These are phyloP conservation scores for Liopterus haemorrhoidalis DNA, from an alignment of 2,888 invertebrate species.

Conservation along the genomic window DNA sequence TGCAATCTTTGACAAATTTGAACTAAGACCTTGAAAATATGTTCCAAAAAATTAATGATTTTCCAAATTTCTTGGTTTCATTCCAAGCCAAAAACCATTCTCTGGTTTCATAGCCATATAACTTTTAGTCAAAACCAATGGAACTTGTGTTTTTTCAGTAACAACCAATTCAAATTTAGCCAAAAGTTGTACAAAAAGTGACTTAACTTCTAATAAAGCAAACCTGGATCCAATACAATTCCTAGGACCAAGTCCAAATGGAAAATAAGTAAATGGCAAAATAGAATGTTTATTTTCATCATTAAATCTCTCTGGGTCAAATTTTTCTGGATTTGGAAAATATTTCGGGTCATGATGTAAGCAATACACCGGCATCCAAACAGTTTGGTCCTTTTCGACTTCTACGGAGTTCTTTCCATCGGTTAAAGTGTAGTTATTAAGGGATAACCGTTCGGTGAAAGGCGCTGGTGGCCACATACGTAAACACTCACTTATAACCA, in stretches of 20 bases:
- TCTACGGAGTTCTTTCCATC: slow-evolving; percentile 32
- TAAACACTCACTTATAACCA: slow-evolving; percentile 43
- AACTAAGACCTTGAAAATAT: too few species aligned
- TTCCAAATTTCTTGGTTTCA: slow-evolving; percentile 31
- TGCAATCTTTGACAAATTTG: too few species aligned
- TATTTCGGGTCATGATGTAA: slow-evolving; percentile 17
- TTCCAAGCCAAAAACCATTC: slow-evolving; percentile 35
- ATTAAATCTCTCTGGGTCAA: slow-evolving; percentile 4
- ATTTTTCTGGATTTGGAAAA: slow-evolving; percentile 3
- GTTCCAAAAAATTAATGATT: too few species aligned
- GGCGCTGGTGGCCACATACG: slow-evolving; percentile 48
- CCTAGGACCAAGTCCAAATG: slow-evolving; percentile 25
- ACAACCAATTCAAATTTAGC: slow-evolving; percentile 35
- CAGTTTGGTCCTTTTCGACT: background rate
- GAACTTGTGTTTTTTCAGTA: slow-evolving; percentile 33
- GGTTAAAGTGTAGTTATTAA: slow-evolving; percentile 43
- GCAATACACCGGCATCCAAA: slow-evolving; percentile 12
- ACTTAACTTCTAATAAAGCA: slow-evolving; percentile 36
- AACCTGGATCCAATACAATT: slow-evolving; percentile 33
- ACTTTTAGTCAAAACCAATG: slow-evolving; percentile 31
- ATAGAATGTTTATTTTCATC: slow-evolving; percentile 20
- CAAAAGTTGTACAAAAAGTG: slow-evolving; percentile 33
- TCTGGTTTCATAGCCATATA: slow-evolving; percentile 28
- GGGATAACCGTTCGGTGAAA: slow-evolving; percentile 46
- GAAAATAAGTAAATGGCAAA: slow-evolving; percentile 17